Base-by-base conservation (phyloP, 2,888 invertebrate genomes). In the Synanthedon andrenaeformis region DNA sequence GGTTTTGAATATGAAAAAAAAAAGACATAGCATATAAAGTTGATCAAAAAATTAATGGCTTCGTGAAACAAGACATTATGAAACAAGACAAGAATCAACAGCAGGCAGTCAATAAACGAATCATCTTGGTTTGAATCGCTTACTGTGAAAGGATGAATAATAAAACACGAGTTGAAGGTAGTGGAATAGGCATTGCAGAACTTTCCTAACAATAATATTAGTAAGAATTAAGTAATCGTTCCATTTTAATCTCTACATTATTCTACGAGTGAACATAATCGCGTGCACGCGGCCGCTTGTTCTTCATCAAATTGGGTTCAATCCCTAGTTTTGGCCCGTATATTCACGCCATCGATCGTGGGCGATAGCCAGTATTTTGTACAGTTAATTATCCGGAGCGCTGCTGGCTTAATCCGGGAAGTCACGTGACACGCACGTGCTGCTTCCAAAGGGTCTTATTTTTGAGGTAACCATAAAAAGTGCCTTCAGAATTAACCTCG, bases 381-480 rank as follows among this genome's bases (percentile, higher is more conserved):
- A 76, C 74, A 80, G 85, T 83, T 87, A 86, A 87, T 87, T 86
- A 86, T 82, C 82, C 79, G 74, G 72, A 71, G 71, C 70, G 69
- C 69, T 72, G 72, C 72, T 62, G 74, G 70, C 72, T 76, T 86
- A 84, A 87, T 86, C 86, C 85, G 71, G 70, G 62, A 62, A 72
- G 85, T 74, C 86, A 85, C 86, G 86, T 85, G 86, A 78, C 79
- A 66, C 69, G 79, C 86, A 87, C 86, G 86, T 82, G 86, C 77
- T 63, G 56, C 57, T 65, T 64, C 59, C 62, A 62, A 61, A 66
- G 67, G 67, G 65, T 63, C 65, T 65, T 74, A 77, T 76, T 75
- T 69, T 70, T 63, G 65, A 67, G 65, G 64, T 51, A 35, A 23
- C 35, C 35, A 17, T 49, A 49, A 49, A 49, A 11, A 49, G 49